These are phyloP conservation scores for Orius laevigatus DNA, from an alignment of 1,140 invertebrate species.

Conservation along the genomic window DNA sequence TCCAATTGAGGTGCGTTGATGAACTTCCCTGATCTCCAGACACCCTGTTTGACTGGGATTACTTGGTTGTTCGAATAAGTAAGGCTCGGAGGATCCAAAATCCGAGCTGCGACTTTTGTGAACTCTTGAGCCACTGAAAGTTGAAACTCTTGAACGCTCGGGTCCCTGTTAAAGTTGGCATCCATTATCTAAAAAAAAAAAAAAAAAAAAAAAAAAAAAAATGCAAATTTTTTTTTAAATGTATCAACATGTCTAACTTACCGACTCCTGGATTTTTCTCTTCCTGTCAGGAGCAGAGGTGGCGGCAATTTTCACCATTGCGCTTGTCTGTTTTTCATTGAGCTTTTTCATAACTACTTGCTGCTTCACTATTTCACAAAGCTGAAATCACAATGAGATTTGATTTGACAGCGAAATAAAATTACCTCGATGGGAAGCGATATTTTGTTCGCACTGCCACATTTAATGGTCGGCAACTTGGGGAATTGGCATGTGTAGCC, in stretches of 20 bases:
- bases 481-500: constrained; percentile 33
- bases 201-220: no score
- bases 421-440: constrained; percentile 35
- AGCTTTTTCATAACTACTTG: constrained; percentile 39
- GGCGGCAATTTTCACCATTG: constrained; percentile 46
- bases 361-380: constrained; percentile 39
- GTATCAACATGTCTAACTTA: no score
- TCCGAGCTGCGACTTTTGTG: constrained; percentile 35
- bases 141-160: constrained; percentile 37
- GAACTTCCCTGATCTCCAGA: constrained; percentile 9
- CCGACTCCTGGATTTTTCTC: constrained; percentile 40
- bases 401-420: no score
- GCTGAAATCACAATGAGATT: constrained; percentile 12
- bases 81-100: constrained; percentile 36
- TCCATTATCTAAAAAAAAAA: neutral
- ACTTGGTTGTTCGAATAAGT: constrained; percentile 25
- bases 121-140: constrained; percentile 35
- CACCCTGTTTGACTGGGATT: constrained; percentile 2
- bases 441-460: constrained; percentile 36
- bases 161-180: constrained; percentile 31
- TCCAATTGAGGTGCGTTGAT: neutral
- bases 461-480: constrained; percentile 40
- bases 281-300: constrained; percentile 39
- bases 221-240: no score
- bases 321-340: constrained; percentile 37